phyloP scores from a whole-genome alignment of 2,888 invertebrate genomes.

The Drosophila nr. perissopoda region DNA sequence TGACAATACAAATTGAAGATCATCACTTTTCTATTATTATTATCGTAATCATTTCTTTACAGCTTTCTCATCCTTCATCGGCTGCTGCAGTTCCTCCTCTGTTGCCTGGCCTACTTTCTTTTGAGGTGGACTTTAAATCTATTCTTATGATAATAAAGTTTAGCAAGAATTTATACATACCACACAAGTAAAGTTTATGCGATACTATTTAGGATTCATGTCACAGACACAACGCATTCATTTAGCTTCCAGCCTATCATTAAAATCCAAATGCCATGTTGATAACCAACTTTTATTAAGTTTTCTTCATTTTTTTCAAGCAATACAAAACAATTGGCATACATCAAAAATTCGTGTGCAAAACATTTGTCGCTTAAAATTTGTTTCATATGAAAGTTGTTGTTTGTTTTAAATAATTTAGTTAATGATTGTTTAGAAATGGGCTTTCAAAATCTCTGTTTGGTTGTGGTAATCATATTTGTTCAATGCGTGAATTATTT shows the following conservation, averaged over 20 bases:
- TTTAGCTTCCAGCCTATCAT: not conserved
- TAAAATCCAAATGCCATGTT: slow-evolving; percentile 6
- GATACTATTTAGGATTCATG: not conserved
- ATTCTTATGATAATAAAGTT: slow-evolving; percentile 2
- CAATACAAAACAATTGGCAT: slow-evolving; percentile 43
- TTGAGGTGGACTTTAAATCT: slow-evolving; percentile 9
- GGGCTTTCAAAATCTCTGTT: slow-evolving; percentile 16
- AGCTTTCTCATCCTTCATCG: slow-evolving; percentile 71
- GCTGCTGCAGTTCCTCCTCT: slow-evolving; percentile 57
- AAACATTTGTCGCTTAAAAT: slow-evolving; percentile 10
- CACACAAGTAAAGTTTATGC: not conserved
- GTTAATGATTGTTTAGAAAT: slow-evolving; percentile 1
- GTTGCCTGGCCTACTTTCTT: slow-evolving; percentile 24
- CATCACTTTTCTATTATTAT: not conserved
- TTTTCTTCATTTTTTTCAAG: slow-evolving; percentile 20
- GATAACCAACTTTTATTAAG: slow-evolving; percentile 48
- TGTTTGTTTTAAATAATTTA: slow-evolving; percentile 24
- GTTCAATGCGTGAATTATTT: slow-evolving; percentile 29
- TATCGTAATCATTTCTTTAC: slow-evolving; percentile 15
- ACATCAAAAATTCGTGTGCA: slow-evolving; percentile 9
- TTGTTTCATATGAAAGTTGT: not conserved
- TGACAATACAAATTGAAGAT: not conserved
- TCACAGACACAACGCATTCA: not conserved
- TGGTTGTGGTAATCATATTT: slow-evolving; percentile 13
- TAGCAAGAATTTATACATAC: not conserved